These are phyloP conservation scores for Charaxes varanes DNA, from an alignment of 1,140 invertebrate species.

Conservation along the genomic window DNA sequence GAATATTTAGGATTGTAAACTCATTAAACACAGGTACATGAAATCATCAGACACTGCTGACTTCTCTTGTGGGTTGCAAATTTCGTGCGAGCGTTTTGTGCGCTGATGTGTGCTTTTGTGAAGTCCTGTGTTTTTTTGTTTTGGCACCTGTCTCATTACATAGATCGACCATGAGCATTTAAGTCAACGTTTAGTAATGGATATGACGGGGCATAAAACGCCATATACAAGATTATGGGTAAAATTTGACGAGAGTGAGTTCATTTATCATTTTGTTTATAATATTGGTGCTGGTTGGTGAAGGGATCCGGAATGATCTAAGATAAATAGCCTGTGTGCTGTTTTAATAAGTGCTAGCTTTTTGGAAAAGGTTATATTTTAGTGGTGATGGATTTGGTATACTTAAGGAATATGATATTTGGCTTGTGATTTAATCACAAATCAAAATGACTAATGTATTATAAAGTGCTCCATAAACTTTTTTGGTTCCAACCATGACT, in stretches of 20 bases:
- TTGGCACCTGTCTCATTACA: constrained; percentile 30
- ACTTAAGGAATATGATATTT: no score
- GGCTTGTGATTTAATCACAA: no score
- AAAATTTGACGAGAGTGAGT: constrained; percentile 55
- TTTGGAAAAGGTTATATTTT: constrained; percentile 7
- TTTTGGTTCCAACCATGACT: no score
- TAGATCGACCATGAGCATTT: constrained; percentile 40
- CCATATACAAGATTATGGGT: constrained; percentile 35
- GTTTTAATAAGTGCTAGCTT: constrained; percentile 4
- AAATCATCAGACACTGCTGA: constrained; percentile 25
- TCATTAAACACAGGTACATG: constrained; percentile 22
- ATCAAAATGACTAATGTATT: no score
- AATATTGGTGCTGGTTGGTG: constrained; percentile 56
- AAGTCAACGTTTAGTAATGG: constrained; percentile 42
- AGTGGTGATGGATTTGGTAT: constrained; percentile 27
- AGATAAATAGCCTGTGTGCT: constrained; percentile 11
- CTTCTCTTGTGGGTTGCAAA: constrained; percentile 38
- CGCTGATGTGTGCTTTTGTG: constrained; percentile 44
- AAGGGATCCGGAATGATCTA: constrained; percentile 22
- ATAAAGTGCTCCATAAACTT: no score
- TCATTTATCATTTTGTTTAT: constrained; percentile 61
- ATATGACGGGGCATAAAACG: constrained; percentile 29
- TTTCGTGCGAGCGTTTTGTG: constrained; percentile 31
- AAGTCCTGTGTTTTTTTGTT: constrained; percentile 21
- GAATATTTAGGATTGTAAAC: constrained; percentile 27